These are phyloP conservation scores for Gadopsis bispinosus DNA, from an alignment of 2,797 vertebrate species.

Conservation along the genomic window DNA sequence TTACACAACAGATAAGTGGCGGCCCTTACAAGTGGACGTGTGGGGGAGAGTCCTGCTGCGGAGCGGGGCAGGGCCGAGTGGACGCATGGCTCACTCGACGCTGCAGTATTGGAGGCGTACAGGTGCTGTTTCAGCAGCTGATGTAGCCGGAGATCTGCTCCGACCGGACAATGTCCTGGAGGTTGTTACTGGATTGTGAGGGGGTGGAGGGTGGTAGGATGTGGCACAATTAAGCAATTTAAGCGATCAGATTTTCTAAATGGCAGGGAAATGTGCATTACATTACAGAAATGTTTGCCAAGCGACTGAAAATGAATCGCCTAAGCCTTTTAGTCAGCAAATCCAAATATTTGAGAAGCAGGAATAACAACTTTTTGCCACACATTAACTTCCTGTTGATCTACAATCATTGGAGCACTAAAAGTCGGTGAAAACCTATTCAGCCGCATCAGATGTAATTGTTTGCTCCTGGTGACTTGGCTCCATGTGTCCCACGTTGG, in stretches of 20 bases:
- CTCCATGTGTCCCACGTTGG: neutral
- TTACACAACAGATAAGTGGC: constrained; percentile 73
- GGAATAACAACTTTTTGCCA: too few relatives aligned
- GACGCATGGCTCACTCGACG: constrained; percentile 49
- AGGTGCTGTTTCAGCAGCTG: neutral
- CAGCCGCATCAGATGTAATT: neutral
- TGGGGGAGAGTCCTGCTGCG: constrained; percentile 50
- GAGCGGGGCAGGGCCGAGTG: constrained; percentile 51
- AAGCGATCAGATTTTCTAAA: neutral
- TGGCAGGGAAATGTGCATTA: neutral
- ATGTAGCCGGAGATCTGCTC: too few relatives aligned
- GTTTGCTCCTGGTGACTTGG: neutral
- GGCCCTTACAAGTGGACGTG: constrained; percentile 48
- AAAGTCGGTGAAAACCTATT: neutral
- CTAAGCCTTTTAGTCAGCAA: neutral
- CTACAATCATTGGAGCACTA: neutral
- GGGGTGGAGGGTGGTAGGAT: neutral
- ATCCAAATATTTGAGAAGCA: neutral
- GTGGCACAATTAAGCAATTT: neutral
- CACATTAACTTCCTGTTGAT: neutral
- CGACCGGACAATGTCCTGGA: neutral
- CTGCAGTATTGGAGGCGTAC: neutral
- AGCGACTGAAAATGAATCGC: neutral
- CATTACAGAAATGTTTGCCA: neutral
- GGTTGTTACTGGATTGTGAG: neutral